These are phyloP conservation scores for Panthera uncia DNA, from an alignment of 2,113 vertebrate species.

Conservation along the genomic window DNA sequence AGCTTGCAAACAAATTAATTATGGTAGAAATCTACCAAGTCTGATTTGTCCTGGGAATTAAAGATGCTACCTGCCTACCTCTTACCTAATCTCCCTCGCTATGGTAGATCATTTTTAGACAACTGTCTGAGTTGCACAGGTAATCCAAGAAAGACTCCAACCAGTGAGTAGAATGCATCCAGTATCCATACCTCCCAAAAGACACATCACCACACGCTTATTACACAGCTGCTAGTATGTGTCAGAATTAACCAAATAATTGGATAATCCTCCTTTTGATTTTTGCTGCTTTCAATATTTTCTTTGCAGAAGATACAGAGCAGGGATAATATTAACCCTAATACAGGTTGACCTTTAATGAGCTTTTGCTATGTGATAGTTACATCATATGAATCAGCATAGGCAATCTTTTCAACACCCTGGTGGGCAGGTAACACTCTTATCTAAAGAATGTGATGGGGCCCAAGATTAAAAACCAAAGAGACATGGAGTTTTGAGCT, in stretches of 20 bases:
- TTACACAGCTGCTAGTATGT: not conserved
- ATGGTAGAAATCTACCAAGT: not conserved
- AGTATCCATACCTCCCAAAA: not conserved
- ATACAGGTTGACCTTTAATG: not conserved
- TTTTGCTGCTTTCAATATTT: not conserved
- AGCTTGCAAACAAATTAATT: not conserved
- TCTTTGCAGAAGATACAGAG: not conserved
- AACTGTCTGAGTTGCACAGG: not conserved
- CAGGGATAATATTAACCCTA: not conserved
- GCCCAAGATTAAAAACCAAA: not conserved
- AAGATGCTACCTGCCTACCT: not conserved
- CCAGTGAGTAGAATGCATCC: not conserved
- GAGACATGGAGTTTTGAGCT: not conserved
- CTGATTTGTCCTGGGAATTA: not conserved
- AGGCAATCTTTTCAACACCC: not conserved
- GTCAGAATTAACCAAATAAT: not conserved
- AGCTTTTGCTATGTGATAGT: not conserved
- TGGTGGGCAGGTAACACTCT: not conserved
- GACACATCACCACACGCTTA: not conserved
- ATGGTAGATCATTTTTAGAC: not conserved
- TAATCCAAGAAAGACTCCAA: not conserved
- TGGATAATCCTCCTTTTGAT: not conserved
- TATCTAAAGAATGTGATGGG: not conserved
- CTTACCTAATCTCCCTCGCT: not conserved
- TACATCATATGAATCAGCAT: not conserved